Evolutionary conservation across 1,140 invertebrate species (phyloP), one percentile per base, ranked within the genome.

Genomic region (Lepidotrigona ventralis): DNA sequence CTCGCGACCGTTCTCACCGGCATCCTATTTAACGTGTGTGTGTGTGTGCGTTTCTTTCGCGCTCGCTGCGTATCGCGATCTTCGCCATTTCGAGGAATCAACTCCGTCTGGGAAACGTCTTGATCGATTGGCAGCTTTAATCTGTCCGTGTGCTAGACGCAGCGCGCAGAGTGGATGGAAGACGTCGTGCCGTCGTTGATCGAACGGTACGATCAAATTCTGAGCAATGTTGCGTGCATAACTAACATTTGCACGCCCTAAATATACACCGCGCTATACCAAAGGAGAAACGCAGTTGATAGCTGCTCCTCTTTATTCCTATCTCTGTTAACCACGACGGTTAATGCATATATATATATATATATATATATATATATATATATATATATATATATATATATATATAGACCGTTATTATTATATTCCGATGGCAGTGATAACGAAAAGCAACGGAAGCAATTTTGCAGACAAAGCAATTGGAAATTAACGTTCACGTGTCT

Each of bases 171-270:
- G 33, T 64, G 66, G 66, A 81, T 78, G 86, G 79, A 87, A 84
- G 79, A 79, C 78, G 82, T 76, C 86, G 86, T 70, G 86, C 63
- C 68, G 86, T 39, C 39, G 85, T 88, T 88, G 86, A 88, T 87
- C 86, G 86, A 88, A 82, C 83, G 68, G 73, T 79, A 70, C 83
- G 78, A 85, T 87, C 86, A 88, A 88, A 88, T 88, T 88, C 86
- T 85, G 86, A 87, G 87, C 83, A 87, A 88, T 88, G 87, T 88
- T 85, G 83, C 86, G 87, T 87, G 79, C 75, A 79, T 69, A 84
- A 79, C 83, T 75, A 81, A 88, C 86, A 85, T 88, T 88, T 87
- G 79, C 86, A 85, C 83, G 87, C 86, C 33, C 83, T 71, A 77
- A 84, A 80, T 84, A 71, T 83, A 72, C 75, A n/a, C 46, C n/a